phyloP scores from a whole-genome alignment of 1,140 invertebrate species.

The Brachionus rotundiformis region DNA sequence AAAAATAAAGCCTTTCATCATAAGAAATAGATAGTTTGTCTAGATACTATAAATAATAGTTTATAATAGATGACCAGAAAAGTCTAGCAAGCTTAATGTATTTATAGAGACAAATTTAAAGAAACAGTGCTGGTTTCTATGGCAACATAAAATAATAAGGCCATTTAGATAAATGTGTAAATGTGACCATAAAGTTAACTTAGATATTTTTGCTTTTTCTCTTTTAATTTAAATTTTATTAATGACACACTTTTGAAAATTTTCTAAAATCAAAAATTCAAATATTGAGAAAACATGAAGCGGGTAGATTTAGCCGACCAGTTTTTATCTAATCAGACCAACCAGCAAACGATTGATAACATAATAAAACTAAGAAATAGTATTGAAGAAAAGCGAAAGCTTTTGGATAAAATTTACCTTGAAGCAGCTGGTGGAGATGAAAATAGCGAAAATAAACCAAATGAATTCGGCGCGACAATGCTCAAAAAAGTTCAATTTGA shows the following conservation, averaged over 20 bases:
- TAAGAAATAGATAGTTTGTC: no score
- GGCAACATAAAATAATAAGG: not conserved
- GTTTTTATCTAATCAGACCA: not conserved
- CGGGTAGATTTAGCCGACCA: not conserved
- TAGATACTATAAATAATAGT: no score
- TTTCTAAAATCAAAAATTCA: not conserved
- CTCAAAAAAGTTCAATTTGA: slow-evolving; percentile 38
- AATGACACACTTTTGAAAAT: not conserved
- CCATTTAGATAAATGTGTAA: not conserved
- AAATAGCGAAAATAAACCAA: slow-evolving; percentile 4
- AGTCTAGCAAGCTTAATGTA: not conserved
- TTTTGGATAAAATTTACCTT: slow-evolving; percentile 18
- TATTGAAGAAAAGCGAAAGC: slow-evolving; percentile 8
- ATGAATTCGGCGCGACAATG: not conserved
- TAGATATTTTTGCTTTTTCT: not conserved
- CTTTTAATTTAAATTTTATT: not conserved
- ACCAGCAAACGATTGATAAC: slow-evolving; percentile 37
- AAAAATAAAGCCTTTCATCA: no score
- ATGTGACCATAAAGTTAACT: slow-evolving; percentile 7
- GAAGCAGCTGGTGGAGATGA: not conserved
- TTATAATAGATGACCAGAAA: no score
- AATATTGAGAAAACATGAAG: not conserved
- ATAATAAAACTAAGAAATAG: slow-evolving; percentile 29
- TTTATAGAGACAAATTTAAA: not conserved
- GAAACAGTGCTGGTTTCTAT: not conserved